Evolutionary conservation across 2,888 invertebrate species (phyloP).

Genomic region (Drosophila emarginata): DNA sequence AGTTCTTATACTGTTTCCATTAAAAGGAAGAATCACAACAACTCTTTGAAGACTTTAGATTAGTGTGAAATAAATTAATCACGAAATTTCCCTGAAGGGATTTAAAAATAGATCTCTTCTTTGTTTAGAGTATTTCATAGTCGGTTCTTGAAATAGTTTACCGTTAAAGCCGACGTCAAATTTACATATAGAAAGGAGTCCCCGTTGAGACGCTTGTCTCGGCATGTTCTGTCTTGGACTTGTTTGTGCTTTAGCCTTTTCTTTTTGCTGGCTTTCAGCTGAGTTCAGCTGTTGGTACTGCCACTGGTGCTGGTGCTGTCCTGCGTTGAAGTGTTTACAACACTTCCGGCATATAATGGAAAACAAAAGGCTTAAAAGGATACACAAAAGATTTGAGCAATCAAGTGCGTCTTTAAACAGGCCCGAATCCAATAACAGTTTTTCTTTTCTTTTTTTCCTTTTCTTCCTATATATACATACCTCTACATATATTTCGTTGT

Average conservation of each 20-base stretch:
- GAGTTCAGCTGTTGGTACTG: constrained; percentile 19
- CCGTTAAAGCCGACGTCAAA: neutral
- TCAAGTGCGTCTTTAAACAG: constrained; percentile 73
- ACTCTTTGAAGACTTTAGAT: too few relatives aligned
- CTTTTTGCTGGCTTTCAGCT: constrained; percentile 41
- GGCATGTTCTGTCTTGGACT: constrained; percentile 45
- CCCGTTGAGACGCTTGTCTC: constrained; percentile 44
- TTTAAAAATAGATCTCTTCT: too few relatives aligned
- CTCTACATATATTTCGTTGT: neutral
- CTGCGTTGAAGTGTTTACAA: constrained; percentile 66
- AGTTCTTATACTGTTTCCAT: too few relatives aligned
- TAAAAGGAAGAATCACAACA: too few relatives aligned
- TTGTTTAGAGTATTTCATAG: neutral
- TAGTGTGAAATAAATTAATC: too few relatives aligned
- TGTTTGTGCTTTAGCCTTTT: constrained; percentile 34
- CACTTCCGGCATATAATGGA: constrained; percentile 76
- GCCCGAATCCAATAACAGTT: constrained; percentile 60
- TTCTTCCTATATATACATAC: constrained; percentile 1
- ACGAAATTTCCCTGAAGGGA: too few relatives aligned
- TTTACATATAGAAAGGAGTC: constrained; percentile 12
- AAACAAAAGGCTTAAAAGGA: constrained; percentile 78
- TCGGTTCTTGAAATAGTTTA: neutral
- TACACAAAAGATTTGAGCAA: constrained; percentile 78
- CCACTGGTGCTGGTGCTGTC: constrained; percentile 37
- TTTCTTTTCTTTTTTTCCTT: constrained; percentile 37